Conservation (phyloP, 2,888 invertebrate genomes). For the Dascillus cervinus region DNA sequence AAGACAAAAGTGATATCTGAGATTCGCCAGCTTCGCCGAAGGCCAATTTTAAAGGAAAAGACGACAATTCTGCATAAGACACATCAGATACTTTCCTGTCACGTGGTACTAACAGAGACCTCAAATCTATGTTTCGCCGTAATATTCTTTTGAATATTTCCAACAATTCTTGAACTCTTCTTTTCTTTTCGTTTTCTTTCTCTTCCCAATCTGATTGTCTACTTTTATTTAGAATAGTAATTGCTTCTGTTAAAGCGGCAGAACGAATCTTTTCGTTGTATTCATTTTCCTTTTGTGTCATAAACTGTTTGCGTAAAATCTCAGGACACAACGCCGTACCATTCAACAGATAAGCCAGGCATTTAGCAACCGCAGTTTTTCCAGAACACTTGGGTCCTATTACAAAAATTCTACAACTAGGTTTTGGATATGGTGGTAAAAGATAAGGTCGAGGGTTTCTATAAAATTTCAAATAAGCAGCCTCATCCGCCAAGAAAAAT, state of each 20-base stretch:
- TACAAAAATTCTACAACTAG: constrained; percentile 52
- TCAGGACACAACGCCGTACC: constrained; percentile 42
- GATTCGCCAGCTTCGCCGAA: background rate
- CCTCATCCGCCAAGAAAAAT: constrained; percentile 49
- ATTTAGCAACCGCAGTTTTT: constrained; percentile 50
- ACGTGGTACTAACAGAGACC: background rate
- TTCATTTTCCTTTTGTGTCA: constrained; percentile 22
- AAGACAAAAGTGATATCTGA: background rate
- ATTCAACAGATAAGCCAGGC: constrained; percentile 48
- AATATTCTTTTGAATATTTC: constrained; percentile 15
- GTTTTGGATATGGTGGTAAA: constrained; percentile 49
- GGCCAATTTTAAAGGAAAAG: constrained; percentile 21
- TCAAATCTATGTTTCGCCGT: constrained; percentile 1
- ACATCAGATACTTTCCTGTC: background rate
- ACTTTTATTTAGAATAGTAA: constrained; percentile 20
- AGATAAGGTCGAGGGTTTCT: constrained; percentile 57
- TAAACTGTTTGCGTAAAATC: constrained; percentile 24
- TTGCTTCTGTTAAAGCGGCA: constrained; percentile 20
- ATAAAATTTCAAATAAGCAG: constrained; percentile 48
- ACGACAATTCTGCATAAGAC: constrained; percentile 22
- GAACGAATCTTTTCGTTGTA: constrained; percentile 21
- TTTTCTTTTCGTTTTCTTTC: constrained; percentile 38
- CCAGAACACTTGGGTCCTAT: constrained; percentile 54
- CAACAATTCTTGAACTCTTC: constrained; percentile 38
- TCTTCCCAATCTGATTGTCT: constrained; percentile 37